A percentile compares a stretch with the other conserved stretches of the same genome.
These are phyloP conservation scores for Phengaris arion DNA, from an alignment of 2,888 invertebrate genomes.

Conservation along the genomic window DNA sequence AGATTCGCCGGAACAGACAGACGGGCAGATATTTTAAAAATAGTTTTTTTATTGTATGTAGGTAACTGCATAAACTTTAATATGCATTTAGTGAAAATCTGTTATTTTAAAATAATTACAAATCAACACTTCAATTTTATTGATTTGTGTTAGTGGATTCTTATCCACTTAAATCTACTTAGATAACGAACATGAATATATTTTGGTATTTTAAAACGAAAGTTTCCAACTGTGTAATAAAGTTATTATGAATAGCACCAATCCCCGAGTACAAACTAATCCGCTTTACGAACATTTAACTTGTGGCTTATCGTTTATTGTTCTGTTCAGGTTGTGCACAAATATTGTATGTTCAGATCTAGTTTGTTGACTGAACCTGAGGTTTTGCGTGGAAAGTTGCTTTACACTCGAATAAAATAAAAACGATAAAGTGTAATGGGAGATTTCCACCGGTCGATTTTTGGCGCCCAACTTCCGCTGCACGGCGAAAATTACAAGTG, in stretches of 20 bases:
- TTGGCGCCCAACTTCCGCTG: too few species aligned
- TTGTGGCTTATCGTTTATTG: constrained; percentile 27
- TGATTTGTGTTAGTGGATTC: too few species aligned
- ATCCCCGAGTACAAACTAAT: constrained; percentile 15
- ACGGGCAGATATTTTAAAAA: too few species aligned
- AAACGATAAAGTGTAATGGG: too few species aligned
- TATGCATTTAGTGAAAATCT: too few species aligned
- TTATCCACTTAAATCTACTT: too few species aligned
- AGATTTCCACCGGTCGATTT: not conserved
- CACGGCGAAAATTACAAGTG: too few species aligned
- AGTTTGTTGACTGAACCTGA: not conserved
- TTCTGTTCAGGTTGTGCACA: constrained; percentile 19
- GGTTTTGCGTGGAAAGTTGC: not conserved
- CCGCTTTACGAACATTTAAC: constrained; percentile 20
- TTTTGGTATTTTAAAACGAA: constrained; percentile 3
- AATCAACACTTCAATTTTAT: too few species aligned
- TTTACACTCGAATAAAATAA: not conserved
- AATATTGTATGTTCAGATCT: constrained; percentile 23
- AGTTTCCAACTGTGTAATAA: constrained; percentile 22
- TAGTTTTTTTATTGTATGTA: too few species aligned
- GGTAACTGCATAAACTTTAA: too few species aligned
- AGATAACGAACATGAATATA: not conserved
- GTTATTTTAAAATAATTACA: too few species aligned
- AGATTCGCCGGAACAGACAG: too few species aligned
- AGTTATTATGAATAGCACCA: constrained; percentile 24